These are phyloP conservation scores for Noctilio leporinus DNA, from an alignment of 2,113 vertebrate species.

Conservation along the genomic window DNA sequence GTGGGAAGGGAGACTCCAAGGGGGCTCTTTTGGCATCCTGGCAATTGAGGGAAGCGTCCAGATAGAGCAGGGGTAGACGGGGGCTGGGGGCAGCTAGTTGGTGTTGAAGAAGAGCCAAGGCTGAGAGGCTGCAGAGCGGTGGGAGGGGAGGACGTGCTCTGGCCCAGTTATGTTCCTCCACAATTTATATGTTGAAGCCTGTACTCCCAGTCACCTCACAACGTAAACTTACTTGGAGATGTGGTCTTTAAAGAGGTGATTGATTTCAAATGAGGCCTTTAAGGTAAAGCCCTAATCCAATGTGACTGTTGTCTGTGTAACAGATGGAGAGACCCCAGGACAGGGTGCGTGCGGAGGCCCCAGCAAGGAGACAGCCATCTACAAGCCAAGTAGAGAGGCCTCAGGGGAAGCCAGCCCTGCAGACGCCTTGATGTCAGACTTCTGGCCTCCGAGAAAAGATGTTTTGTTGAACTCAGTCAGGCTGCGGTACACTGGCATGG, in stretches of 20 bases:
- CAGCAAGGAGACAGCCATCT: background rate
- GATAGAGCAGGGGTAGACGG: background rate
- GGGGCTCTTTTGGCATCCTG: background rate
- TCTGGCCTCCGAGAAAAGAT: background rate
- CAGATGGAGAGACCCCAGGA: background rate
- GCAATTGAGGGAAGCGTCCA: background rate
- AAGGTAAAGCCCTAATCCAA: background rate
- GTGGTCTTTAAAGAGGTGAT: background rate
- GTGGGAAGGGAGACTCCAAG: background rate
- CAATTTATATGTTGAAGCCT: background rate
- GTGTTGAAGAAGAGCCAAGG: background rate
- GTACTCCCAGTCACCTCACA: background rate
- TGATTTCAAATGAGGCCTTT: background rate
- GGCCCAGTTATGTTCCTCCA: background rate
- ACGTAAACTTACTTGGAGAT: background rate
- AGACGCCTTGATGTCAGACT: too few relatives aligned
- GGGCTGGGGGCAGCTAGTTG: background rate
- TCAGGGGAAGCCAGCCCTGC: background rate
- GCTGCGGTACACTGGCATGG: background rate
- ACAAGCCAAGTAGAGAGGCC: background rate
- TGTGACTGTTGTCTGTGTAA: background rate
- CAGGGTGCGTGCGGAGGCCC: background rate
- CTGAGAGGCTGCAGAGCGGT: background rate
- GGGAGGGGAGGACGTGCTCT: rapidly evolving
- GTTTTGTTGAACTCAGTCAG: background rate